A percentile compares a stretch with the other conserved stretches of the same genome.
phyloP scores from a whole-genome alignment of 1,140 invertebrate species.

The Leptinotarsa lineolata region DNA sequence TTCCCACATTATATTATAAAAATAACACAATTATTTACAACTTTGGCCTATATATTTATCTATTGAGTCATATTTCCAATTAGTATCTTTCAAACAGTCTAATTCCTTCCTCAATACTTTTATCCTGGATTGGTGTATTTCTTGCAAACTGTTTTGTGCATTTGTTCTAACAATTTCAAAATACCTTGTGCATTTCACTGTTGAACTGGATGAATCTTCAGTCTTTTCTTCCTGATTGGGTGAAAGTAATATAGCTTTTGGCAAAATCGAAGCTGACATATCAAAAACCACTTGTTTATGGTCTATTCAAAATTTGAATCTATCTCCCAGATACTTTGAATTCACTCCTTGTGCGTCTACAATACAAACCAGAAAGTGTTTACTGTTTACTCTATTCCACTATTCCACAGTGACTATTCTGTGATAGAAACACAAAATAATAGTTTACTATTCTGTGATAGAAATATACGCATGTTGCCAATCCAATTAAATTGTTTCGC shows the following conservation, averaged over 20 bases:
- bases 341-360: too few species aligned
- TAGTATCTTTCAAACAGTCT: slow-evolving; percentile 56
- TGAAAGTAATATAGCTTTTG: slow-evolving; percentile 47
- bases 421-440: too few species aligned
- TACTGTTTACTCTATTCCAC: too few species aligned
- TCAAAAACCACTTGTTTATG: not conserved
- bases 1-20: too few species aligned
- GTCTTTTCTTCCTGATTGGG: slow-evolving; percentile 38
- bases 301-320: not conserved
- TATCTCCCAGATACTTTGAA: not conserved
- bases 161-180: slow-evolving; percentile 44
- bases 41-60: slow-evolving; percentile 58
- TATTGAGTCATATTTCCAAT: slow-evolving; percentile 58
- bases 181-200: slow-evolving; percentile 37
- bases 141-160: slow-evolving; percentile 47
- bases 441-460: too few species aligned
- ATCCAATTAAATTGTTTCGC: too few species aligned
- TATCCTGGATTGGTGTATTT: slow-evolving; percentile 56
- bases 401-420: too few species aligned
- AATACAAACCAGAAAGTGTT: too few species aligned
- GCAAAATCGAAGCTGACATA: slow-evolving; percentile 44
- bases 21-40: slow-evolving; percentile 1
- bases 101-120: slow-evolving; percentile 56
- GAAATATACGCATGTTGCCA: too few species aligned
- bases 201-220: slow-evolving; percentile 31